Percentiles rank a stretch among this genome's conserved stretches.
Evolutionary conservation across 2,797 vertebrate species (phyloP).

Genomic region (Sebastes nivosus): DNA sequence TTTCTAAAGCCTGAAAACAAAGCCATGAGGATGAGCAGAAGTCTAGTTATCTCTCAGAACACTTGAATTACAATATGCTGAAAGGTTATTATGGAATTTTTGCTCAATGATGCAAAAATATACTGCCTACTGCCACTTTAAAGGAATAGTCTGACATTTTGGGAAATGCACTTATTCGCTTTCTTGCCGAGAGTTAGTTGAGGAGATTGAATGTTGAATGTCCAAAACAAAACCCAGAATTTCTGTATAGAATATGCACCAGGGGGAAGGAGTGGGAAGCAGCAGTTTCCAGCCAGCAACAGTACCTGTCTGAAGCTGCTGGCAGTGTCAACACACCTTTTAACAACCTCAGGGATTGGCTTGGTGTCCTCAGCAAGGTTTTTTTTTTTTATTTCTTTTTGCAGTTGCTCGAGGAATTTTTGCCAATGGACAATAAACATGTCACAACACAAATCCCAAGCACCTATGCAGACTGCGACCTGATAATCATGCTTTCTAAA

Average conservation of each 20-base stretch:
- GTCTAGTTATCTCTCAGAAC: too few species aligned
- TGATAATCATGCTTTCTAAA: neutral
- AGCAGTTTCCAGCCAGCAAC: neutral
- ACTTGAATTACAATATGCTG: too few species aligned
- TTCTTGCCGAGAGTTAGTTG: neutral
- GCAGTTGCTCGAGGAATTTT: neutral
- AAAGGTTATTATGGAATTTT: too few species aligned
- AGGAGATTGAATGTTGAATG: neutral
- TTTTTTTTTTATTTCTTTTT: neutral
- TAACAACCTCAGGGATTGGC: constrained; percentile 7
- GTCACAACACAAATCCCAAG: neutral
- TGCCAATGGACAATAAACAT: neutral
- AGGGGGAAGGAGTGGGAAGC: neutral
- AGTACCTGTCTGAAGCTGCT: constrained; percentile 18
- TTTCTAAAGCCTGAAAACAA: too few species aligned
- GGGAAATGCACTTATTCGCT: neutral
- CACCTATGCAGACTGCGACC: neutral
- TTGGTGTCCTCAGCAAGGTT: neutral
- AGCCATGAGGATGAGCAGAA: too few species aligned
- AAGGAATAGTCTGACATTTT: neutral
- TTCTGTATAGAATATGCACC: neutral
- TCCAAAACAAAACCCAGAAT: neutral
- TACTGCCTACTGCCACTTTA: too few species aligned
- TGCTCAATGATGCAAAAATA: too few species aligned
- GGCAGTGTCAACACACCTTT: constrained; percentile 28